A percentile compares a stretch with the other conserved stretches of the same genome.
Evolutionary conservation across 1,140 invertebrate species (phyloP).

Genomic region (Lethrus apterus): DNA sequence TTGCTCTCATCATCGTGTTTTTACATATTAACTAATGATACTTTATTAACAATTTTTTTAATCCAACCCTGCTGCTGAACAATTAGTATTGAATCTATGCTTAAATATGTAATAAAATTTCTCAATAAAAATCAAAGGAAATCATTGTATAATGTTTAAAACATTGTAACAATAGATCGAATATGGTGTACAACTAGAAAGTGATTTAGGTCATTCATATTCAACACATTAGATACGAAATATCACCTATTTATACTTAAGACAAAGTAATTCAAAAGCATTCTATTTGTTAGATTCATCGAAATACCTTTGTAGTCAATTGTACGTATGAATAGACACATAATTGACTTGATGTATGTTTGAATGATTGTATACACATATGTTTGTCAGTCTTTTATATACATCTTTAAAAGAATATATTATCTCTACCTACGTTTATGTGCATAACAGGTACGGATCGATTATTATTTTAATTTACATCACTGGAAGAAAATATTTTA

Average conservation of each 20-base stretch:
- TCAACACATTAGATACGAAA: conserved; percentile 9
- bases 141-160: conserved; percentile 2
- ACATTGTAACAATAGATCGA: conserved; percentile 10
- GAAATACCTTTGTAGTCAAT: too few relatives aligned
- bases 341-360: conserved; percentile 10
- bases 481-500: too few relatives aligned
- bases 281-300: conserved; percentile 3
- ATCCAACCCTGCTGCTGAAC: too few relatives aligned
- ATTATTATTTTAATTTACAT: too few relatives aligned
- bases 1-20: too few relatives aligned
- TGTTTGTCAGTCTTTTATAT: conserved; percentile 4
- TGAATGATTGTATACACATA: conserved; percentile 6
- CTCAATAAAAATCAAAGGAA: too few relatives aligned
- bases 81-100: too few relatives aligned
- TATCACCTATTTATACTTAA: conserved; percentile 11
- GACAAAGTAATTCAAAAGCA: not conserved
- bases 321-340: conserved; percentile 6
- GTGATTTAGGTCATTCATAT: conserved; percentile 9
- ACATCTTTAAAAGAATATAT: conserved; percentile 1
- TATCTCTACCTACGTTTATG: not conserved
- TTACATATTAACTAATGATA: too few relatives aligned
- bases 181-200: conserved; percentile 7
- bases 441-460: too few relatives aligned
- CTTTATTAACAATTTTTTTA: too few relatives aligned
- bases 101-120: too few relatives aligned